These are phyloP conservation scores for Lomographa bimaculata DNA, from an alignment of 2,888 invertebrate genomes.

Conservation along the genomic window DNA sequence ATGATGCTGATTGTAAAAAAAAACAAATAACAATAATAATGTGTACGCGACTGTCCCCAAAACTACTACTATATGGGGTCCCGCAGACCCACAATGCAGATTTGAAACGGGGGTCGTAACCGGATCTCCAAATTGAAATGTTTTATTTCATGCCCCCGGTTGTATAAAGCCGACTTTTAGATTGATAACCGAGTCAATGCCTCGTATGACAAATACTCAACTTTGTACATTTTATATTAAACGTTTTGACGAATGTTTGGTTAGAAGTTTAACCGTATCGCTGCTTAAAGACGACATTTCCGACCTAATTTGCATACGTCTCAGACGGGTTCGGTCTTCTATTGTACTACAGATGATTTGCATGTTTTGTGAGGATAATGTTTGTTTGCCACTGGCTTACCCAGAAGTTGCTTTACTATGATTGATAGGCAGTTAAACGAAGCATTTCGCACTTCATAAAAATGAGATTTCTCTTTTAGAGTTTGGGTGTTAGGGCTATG, in stretches of 20 bases:
- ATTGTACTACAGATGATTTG: slow-evolving; percentile 51
- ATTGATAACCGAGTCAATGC: slow-evolving; percentile 77
- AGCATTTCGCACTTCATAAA: slow-evolving; percentile 62
- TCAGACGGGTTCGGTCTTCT: slow-evolving; percentile 24
- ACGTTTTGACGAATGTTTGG: slow-evolving; percentile 65
- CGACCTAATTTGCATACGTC: slow-evolving; percentile 61
- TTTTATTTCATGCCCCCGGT: slow-evolving; percentile 75
- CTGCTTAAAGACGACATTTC: slow-evolving; percentile 48
- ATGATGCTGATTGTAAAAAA: too few species aligned
- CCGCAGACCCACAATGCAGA: slow-evolving; percentile 78
- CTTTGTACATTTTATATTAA: slow-evolving; percentile 38
- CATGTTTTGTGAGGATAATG: slow-evolving; percentile 53
- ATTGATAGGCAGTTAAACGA: slow-evolving; percentile 59
- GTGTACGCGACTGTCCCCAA: slow-evolving; percentile 56
- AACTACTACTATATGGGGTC: slow-evolving; percentile 76
- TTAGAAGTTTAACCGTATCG: slow-evolving; percentile 76
- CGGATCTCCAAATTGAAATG: slow-evolving; percentile 83
- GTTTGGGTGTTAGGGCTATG: slow-evolving; percentile 2
- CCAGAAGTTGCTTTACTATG: slow-evolving; percentile 60
- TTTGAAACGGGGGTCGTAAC: slow-evolving; percentile 75
- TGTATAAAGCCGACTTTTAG: slow-evolving; percentile 78
- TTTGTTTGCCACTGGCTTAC: slow-evolving; percentile 66
- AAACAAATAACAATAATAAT: slow-evolving; percentile 20
- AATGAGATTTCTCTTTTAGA: slow-evolving; percentile 32
- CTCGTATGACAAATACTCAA: slow-evolving; percentile 58